A percentile compares a stretch with the other conserved stretches of the same genome.
Conservation (phyloP, 1,140 invertebrate genomes). For the Scaptomyza graminum region DNA sequence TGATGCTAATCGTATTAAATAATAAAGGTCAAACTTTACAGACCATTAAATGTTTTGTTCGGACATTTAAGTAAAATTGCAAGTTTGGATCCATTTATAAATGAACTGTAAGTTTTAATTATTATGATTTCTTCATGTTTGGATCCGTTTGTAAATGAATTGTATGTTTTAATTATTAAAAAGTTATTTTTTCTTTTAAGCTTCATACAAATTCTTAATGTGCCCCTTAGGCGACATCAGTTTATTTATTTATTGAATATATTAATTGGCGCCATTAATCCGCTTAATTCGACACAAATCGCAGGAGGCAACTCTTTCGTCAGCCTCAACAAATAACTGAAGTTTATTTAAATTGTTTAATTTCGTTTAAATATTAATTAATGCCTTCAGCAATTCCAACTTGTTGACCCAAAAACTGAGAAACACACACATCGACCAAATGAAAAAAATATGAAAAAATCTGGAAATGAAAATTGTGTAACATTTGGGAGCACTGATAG, state of each 20-base stretch:
- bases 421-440: background rate
- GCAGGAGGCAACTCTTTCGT: slow-evolving; percentile 6
- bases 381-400: slow-evolving; percentile 12
- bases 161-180: no score
- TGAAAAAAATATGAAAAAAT: slow-evolving; percentile 10
- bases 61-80: no score
- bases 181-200: background rate
- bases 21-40: no score
- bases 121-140: no score
- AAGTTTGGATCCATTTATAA: no score
- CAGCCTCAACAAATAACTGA: slow-evolving; percentile 33
- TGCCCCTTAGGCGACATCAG: background rate
- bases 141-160: no score
- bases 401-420: slow-evolving; percentile 52
- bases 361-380: slow-evolving; percentile 66
- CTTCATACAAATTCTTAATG: background rate
- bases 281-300: slow-evolving; percentile 17
- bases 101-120: no score
- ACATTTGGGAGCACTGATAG: slow-evolving; percentile 56
- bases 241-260: background rate
- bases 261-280: background rate
- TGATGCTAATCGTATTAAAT: no score
- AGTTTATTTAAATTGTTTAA: slow-evolving; percentile 68
- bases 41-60: no score
- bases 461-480: slow-evolving; percentile 30